phyloP scores from a whole-genome alignment of 2,888 invertebrate species.

The Melieria omissa region DNA sequence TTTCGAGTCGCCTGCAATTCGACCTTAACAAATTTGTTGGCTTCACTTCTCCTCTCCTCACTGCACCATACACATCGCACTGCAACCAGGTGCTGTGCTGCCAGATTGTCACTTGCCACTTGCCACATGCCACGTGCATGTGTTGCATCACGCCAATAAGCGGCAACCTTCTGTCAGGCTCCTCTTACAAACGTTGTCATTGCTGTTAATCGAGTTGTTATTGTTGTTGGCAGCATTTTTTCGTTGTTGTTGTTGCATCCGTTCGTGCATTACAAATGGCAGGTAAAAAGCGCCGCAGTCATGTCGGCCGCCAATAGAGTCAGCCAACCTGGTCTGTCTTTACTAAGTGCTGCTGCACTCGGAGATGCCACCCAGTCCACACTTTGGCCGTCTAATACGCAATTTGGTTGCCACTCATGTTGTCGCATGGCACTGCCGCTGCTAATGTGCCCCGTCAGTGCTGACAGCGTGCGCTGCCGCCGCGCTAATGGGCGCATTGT shows the following conservation, averaged over 20 bases:
- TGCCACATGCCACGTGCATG: slow-evolving; percentile 13
- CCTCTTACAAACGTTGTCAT: slow-evolving; percentile 26
- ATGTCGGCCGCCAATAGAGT: too few species aligned
- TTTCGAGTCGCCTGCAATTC: slow-evolving; percentile 42
- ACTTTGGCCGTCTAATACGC: too few species aligned
- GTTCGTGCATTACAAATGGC: slow-evolving; percentile 19
- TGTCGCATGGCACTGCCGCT: slow-evolving; percentile 1
- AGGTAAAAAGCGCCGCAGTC: too few species aligned
- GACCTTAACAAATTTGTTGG: slow-evolving; percentile 45
- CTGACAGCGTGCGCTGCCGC: slow-evolving; percentile 7
- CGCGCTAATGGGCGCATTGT: slow-evolving; percentile 6
- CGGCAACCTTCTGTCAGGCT: slow-evolving; percentile 1
- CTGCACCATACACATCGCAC: background rate
- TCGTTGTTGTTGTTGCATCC: slow-evolving; percentile 14
- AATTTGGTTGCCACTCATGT: slow-evolving; percentile 8
- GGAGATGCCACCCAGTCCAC: too few species aligned
- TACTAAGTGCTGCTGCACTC: too few species aligned
- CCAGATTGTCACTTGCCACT: slow-evolving; percentile 22
- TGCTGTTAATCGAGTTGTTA: slow-evolving; percentile 38
- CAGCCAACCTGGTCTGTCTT: too few species aligned
- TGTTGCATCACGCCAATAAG: background rate
- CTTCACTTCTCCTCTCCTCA: background rate
- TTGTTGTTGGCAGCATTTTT: slow-evolving; percentile 16
- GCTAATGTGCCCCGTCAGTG: background rate
- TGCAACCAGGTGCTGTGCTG: slow-evolving; percentile 12